Evolutionary conservation across 2,113 vertebrate genomes (phyloP), one percentile per base, ranked within the genome.

Genomic region (Poeciliopsis retropinna): DNA sequence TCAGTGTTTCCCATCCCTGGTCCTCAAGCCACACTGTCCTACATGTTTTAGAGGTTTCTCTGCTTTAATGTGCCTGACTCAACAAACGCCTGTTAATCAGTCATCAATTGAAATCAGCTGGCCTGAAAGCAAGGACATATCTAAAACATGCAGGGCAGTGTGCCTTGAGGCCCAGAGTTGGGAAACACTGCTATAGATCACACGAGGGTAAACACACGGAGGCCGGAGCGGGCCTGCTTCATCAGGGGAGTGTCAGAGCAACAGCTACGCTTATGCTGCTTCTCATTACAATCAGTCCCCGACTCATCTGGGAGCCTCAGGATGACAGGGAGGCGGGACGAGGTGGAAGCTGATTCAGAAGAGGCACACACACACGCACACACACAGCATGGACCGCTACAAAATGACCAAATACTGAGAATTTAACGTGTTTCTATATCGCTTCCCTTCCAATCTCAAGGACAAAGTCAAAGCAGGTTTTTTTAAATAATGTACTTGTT

Each of bases 221-320:
- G 84, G 77, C 63, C 8, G 7, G n/a, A 34, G 74, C 76, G 88
- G 80, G 78, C 74, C 72, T 67, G 84, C 88, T 92, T 92, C 86
- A 92, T 88, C 90, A 91, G 84, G 60, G 32, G 64, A 79, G 61
- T 51, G 51, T 60, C 87, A 85, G 80, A 86, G 80, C 72, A 92
- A 87, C 86, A 86, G 85, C 87, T 90, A 86, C 41, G 78, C 82
- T 82, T 83, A 85, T 80, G 80, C 81, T 69, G 73, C 77, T 81
- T 89, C 92, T 84, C 92, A 91, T 92, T 93, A 89, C 81, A 88
- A 91, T 89, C 88, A 91, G 85, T 90, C 87, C 79, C 83, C 65
- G 80, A 77, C 79, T 87, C 31, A 41, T 73, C 60, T 13, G 39
- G 72, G 70, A 64, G 71, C 81, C 72, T 88, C 72, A 30, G 31